A percentile compares a stretch with the other conserved stretches of the same genome.
Conservation (phyloP, 2,797 vertebrate species). For the Emydoidea blandingii region DNA sequence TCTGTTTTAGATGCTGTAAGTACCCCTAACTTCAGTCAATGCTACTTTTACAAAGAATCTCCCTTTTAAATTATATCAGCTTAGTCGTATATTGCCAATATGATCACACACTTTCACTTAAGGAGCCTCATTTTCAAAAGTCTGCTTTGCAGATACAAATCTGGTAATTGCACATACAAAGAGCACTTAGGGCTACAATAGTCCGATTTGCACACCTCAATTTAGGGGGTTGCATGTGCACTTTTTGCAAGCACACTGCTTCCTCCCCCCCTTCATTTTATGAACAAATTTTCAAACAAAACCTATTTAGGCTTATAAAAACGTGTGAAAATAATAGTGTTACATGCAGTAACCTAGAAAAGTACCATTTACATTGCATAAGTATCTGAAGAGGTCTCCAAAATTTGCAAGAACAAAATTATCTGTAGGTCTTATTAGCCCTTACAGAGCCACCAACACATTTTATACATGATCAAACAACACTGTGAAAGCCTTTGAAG, state of each 20-base stretch:
- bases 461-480: neutral
- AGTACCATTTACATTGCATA: neutral
- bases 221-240: neutral
- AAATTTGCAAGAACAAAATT: neutral
- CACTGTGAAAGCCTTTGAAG: neutral
- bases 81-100: neutral
- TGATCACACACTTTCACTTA: slow-evolving; percentile 1
- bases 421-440: neutral
- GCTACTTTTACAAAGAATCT: neutral
- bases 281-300: neutral
- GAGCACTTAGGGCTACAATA: neutral
- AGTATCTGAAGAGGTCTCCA: neutral
- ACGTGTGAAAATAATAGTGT: neutral
- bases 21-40: fast-evolving
- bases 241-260: neutral
- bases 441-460: neutral
- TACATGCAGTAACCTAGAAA: neutral
- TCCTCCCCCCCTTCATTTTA: neutral
- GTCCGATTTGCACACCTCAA: neutral
- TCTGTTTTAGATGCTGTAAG: neutral
- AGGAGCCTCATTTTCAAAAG: neutral
- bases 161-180: neutral
- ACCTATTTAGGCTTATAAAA: neutral
- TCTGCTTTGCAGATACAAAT: neutral
- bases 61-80: neutral